Evolutionary conservation across 2,888 invertebrate species (phyloP), one percentile per base, ranked within the genome.

Genomic region (Muscina levida): DNA sequence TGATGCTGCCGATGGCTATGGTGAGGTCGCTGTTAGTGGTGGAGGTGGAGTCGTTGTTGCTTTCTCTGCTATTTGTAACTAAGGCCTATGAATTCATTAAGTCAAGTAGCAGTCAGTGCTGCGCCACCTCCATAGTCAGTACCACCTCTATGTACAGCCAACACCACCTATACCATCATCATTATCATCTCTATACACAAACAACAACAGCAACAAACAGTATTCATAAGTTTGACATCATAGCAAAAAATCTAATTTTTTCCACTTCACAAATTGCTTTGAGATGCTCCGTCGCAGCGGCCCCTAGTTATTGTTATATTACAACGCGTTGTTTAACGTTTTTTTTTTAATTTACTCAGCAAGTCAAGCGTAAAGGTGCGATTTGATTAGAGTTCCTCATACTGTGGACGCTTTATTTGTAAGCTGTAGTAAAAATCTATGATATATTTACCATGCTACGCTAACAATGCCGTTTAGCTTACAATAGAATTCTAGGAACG

Each of bases 41-140:
- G 19, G 42, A 42, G 39, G 62, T 42, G 39, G 39, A 39, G 39
- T 62, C 42, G 19, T 1, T 62, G 3, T 42, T 62, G 37, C 62
- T 62, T 31, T 31, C 31, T 31, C 8, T 31, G 31, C 8, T 8
- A 5, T 8, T 5, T 3, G 3, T 62, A 62, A 42, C 62, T 13
- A 62, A 62, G 39, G 42, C 62, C 62, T 42, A 62, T 62, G 62
- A 62, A 62, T 62, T 62, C 62, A 62, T 62, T 39, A 62, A 62
- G 15, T 62, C 62, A 62, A 62, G 62, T 56, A 62, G 62, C 62
- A 42, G 19, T 1, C 37, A 11, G 44, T 37, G 37, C 46, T 2
- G 46, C 2, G 17, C 2, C 17, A 2, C 15, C 2, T 2, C 13
- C 4, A 42, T 2, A 2, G n/a, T 2, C 4, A 42, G 42, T 2